These are phyloP conservation scores for Pao palembangensis DNA, from an alignment of 2,113 vertebrate species.

Conservation along the genomic window DNA sequence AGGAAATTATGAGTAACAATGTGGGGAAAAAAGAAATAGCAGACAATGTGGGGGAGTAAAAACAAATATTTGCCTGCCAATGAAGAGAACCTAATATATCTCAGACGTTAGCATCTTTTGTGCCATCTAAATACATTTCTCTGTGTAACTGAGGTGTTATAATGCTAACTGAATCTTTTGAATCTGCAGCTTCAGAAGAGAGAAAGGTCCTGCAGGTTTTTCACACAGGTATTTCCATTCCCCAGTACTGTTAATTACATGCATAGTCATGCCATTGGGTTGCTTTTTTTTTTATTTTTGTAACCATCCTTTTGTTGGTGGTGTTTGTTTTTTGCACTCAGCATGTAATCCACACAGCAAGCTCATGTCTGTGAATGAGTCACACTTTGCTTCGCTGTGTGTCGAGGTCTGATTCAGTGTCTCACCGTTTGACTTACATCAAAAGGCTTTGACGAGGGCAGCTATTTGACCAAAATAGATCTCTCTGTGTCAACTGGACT, in stretches of 20 bases:
- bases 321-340: conserved; percentile 16
- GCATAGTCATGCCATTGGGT: conserved; percentile 9
- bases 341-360: conserved; percentile 52
- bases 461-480: background rate
- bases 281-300: conserved; percentile 2
- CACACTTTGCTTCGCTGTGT: conserved; percentile 24
- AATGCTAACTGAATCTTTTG: conserved; percentile 67
- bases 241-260: conserved; percentile 50
- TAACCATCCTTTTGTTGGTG: background rate
- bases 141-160: conserved; percentile 37
- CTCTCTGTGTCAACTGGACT: too few species aligned
- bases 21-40: too few species aligned
- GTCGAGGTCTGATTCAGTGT: conserved; percentile 3
- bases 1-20: too few species aligned
- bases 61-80: conserved; percentile 6
- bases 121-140: conserved; percentile 28
- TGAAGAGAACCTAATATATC: conserved; percentile 24
- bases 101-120: conserved; percentile 11
- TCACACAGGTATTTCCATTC: conserved; percentile 71
- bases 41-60: background rate
- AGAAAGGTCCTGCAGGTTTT: conserved; percentile 76
- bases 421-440: conserved; percentile 25
- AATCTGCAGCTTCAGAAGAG: conserved; percentile 78
- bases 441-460: conserved; percentile 51
- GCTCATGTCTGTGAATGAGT: conserved; percentile 15